phyloP scores from a whole-genome alignment of 1,140 invertebrate species.

The Lucilia sericata region DNA sequence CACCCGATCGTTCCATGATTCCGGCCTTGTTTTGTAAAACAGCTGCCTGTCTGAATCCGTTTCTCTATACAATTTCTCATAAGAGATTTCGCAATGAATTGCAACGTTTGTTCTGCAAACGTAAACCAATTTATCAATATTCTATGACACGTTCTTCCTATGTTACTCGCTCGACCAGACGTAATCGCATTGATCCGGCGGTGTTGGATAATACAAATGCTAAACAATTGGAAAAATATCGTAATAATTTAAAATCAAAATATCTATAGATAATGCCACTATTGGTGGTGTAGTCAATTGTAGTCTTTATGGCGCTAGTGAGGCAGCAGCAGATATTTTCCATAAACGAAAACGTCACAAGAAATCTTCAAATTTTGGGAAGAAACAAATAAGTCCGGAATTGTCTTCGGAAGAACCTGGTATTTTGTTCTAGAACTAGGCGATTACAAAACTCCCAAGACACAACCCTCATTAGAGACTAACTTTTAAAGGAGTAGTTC shows the following conservation, averaged over 20 bases:
- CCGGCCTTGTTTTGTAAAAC: slow-evolving; percentile 82
- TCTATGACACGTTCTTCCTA: slow-evolving; percentile 58
- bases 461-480: background rate
- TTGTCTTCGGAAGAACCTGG: background rate
- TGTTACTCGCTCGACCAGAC: slow-evolving; percentile 59
- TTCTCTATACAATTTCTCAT: slow-evolving; percentile 79
- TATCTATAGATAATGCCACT: background rate
- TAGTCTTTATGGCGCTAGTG: background rate
- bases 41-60: slow-evolving; percentile 81
- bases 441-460: background rate
- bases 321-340: background rate
- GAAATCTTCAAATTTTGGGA: background rate
- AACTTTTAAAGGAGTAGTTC: background rate
- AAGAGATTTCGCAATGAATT: slow-evolving; percentile 75
- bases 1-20: slow-evolving; percentile 78
- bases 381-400: background rate
- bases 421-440: background rate
- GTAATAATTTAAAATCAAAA: background rate
- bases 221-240: background rate
- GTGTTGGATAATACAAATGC: background rate
- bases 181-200: slow-evolving; percentile 10
- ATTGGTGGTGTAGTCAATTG: background rate
- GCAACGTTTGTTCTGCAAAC: slow-evolving; percentile 33
- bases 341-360: background rate
- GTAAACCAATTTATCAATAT: background rate